Conservation (phyloP, 2,888 invertebrate genomes). For the Macroteleia sp. region DNA sequence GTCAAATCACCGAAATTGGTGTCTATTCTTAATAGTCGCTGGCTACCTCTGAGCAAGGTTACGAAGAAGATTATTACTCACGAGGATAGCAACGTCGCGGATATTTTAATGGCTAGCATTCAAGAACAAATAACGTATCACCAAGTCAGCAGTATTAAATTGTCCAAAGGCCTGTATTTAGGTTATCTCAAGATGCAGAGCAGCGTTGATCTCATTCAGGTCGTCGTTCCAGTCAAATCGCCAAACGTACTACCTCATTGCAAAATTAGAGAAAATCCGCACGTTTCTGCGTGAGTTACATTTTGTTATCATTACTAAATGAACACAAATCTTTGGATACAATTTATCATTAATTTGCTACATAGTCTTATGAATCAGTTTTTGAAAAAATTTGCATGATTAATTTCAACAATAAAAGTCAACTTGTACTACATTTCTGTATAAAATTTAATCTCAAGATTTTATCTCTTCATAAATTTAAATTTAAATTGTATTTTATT, state of each 20-base stretch:
- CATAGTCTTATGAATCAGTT: no score
- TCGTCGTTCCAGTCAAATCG: constrained; percentile 95
- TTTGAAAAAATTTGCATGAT: no score
- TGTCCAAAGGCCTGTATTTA: constrained; percentile 95
- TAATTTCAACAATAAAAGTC: no score
- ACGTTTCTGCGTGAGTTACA: constrained; percentile 89
- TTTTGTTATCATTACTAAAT: no score
- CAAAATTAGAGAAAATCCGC: constrained; percentile 96
- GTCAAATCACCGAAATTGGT: constrained; percentile 93
- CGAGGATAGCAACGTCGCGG: constrained; percentile 91
- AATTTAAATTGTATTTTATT: no score
- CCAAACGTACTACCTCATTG: constrained; percentile 98
- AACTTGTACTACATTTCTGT: no score
- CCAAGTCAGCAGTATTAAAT: constrained; percentile 92
- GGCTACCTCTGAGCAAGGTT: constrained; percentile 95
- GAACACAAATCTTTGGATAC: no score
- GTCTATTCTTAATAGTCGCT: constrained; percentile 95
- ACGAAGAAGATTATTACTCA: constrained; percentile 90
- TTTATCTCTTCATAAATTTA: no score
- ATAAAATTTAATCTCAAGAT: no score
- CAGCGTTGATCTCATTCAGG: constrained; percentile 96
- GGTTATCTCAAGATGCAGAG: constrained; percentile 98
- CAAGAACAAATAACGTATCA: constrained; percentile 91
- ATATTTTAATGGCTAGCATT: constrained; percentile 93
- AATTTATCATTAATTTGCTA: no score